Percentiles rank a stretch among this genome's conserved stretches.
phyloP scores from a whole-genome alignment of 2,797 vertebrate genomes.

The Lepus townsendii region DNA sequence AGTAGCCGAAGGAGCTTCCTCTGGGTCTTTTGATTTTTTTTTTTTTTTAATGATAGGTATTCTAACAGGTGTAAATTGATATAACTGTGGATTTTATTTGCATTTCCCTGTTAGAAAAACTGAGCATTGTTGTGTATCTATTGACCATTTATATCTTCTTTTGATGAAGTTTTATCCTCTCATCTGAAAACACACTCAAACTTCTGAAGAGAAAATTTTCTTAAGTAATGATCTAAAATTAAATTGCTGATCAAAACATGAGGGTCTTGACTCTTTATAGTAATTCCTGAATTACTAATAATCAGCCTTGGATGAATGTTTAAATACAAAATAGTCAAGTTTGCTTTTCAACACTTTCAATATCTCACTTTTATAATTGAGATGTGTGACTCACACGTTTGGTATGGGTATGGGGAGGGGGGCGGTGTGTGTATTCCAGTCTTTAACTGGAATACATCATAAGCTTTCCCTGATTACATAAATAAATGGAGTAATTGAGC shows the following conservation, averaged over 20 bases:
- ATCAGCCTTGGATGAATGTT: not conserved
- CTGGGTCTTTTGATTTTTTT: not conserved
- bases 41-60: not conserved
- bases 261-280: not conserved
- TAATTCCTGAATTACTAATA: not conserved
- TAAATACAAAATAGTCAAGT: slow-evolving; percentile 23
- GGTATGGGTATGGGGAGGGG: not conserved
- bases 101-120: not conserved
- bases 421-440: not conserved
- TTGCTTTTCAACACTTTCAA: slow-evolving; percentile 35
- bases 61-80: not conserved
- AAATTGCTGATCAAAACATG: not conserved
- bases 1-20: no score
- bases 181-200: not conserved
- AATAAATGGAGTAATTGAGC: slow-evolving; percentile 86
- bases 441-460: slow-evolving; percentile 62
- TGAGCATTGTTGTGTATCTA: not conserved
- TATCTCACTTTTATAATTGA: not conserved
- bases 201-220: not conserved
- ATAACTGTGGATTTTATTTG: not conserved
- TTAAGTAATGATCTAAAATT: not conserved
- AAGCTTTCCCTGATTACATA: slow-evolving; percentile 85
- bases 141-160: no score
- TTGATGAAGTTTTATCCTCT: not conserved
- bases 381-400: not conserved